Evolutionary conservation across 2,888 invertebrate species (phyloP).

Genomic region (Tenodera sinensis): DNA sequence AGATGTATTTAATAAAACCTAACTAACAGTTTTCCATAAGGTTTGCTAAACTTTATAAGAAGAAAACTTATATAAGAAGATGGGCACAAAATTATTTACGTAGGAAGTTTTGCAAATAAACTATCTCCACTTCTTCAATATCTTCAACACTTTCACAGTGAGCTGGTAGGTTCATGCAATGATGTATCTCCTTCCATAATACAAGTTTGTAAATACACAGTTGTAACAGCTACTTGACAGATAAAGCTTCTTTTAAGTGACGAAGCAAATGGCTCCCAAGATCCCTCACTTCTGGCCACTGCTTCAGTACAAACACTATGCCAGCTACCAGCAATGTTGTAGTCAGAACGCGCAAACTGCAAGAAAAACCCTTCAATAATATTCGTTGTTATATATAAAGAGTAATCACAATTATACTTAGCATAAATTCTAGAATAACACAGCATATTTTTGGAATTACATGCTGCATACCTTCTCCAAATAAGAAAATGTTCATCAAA

Average conservation of each 20-base stretch:
- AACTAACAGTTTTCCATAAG: not conserved
- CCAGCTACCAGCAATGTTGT: constrained; percentile 77
- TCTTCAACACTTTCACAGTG: not conserved
- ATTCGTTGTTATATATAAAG: too few species aligned
- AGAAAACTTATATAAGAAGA: not conserved
- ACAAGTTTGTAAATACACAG: not conserved
- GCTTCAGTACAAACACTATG: constrained; percentile 78
- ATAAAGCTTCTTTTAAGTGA: constrained; percentile 72
- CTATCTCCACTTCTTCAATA: not conserved
- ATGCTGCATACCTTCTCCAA: too few species aligned
- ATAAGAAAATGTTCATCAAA: too few species aligned
- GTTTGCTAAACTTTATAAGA: not conserved
- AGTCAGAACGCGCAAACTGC: constrained; percentile 80
- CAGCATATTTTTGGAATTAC: too few species aligned
- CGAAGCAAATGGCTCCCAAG: constrained; percentile 76
- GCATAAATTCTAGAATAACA: too few species aligned
- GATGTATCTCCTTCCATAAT: not conserved
- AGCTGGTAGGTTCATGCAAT: not conserved
- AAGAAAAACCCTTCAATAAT: constrained; percentile 38
- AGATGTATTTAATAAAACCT: not conserved
- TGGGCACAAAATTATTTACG: too few species aligned
- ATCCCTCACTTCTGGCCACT: constrained; percentile 86
- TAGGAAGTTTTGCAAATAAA: not conserved
- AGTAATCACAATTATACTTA: too few species aligned
- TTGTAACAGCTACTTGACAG: constrained; percentile 55